phyloP scores from a whole-genome alignment of 2,888 invertebrate species.

The Caenorhabditis becei region DNA sequence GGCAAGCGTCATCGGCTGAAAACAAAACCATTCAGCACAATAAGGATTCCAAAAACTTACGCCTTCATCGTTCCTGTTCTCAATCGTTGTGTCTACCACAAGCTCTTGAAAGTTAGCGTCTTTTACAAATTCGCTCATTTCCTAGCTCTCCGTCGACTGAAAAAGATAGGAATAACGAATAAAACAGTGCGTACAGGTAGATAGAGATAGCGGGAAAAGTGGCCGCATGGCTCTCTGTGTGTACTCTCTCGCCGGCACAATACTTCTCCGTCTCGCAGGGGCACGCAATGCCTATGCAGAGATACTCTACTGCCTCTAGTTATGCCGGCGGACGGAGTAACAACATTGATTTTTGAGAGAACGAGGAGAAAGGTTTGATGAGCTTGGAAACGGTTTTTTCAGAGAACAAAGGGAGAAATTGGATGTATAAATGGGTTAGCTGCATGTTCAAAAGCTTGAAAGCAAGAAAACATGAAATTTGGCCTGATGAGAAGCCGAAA shows the following conservation, averaged over 20 bases:
- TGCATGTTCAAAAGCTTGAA: no score
- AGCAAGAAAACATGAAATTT: no score
- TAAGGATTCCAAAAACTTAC: constrained; percentile 10
- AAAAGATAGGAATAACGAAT: not conserved
- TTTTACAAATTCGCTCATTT: constrained; percentile 45
- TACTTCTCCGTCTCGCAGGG: not conserved
- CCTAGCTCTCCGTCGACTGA: not conserved
- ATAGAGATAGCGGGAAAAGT: constrained; percentile 22
- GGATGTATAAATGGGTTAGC: no score
- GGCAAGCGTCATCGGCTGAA: constrained; percentile 66
- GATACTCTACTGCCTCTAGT: constrained; percentile 17
- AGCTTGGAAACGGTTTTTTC: no score
- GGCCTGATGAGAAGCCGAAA: no score
- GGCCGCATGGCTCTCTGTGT: constrained; percentile 38
- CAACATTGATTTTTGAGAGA: constrained; percentile 35
- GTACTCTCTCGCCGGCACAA: constrained; percentile 32
- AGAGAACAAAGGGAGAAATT: no score
- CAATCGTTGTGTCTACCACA: constrained; percentile 32
- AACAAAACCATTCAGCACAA: not conserved
- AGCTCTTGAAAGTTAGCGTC: constrained; percentile 52
- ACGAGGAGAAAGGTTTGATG: not conserved
- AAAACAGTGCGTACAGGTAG: constrained; percentile 38
- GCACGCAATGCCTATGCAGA: not conserved
- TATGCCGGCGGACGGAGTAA: constrained; percentile 1
- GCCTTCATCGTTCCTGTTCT: constrained; percentile 47